phyloP scores from a whole-genome alignment of 2,113 vertebrate species.

The Tupaia chinensis region DNA sequence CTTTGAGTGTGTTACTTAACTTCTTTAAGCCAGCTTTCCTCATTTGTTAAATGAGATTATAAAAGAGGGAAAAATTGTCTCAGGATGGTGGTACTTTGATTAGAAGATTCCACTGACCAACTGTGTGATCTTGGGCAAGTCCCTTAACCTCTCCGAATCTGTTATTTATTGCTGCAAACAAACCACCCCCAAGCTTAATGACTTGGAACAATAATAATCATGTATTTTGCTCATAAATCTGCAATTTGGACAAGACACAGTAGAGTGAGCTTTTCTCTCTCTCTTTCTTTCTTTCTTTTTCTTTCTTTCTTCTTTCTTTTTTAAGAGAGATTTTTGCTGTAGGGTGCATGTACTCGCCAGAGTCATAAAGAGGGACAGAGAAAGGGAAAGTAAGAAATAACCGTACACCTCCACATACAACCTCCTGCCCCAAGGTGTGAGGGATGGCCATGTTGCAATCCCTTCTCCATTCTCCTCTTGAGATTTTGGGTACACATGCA shows the following conservation, averaged over 20 bases:
- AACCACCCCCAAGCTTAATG: neutral
- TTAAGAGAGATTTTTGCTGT: too few relatives aligned
- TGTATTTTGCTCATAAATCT: neutral
- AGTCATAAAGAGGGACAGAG: too few relatives aligned
- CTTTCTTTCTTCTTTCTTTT: too few relatives aligned
- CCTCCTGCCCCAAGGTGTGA: too few relatives aligned
- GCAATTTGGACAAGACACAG: neutral
- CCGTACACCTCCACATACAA: too few relatives aligned
- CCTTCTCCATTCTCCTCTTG: too few relatives aligned
- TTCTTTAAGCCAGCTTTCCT: neutral
- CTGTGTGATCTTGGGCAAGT: neutral
- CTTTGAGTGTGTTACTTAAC: neutral
- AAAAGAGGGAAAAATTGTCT: neutral
- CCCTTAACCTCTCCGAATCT: neutral
- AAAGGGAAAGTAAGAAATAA: too few relatives aligned
- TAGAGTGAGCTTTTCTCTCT: neutral
- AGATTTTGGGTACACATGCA: too few relatives aligned
- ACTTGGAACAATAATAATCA: neutral
- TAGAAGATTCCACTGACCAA: neutral
- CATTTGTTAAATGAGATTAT: neutral
- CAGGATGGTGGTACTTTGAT: neutral
- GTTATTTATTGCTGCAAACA: neutral
- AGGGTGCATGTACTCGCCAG: too few relatives aligned
- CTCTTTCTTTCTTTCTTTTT: too few relatives aligned
- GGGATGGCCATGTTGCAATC: too few relatives aligned